These are phyloP conservation scores for Galago senegalensis DNA, from an alignment of 2,797 vertebrate species.

Conservation along the genomic window DNA sequence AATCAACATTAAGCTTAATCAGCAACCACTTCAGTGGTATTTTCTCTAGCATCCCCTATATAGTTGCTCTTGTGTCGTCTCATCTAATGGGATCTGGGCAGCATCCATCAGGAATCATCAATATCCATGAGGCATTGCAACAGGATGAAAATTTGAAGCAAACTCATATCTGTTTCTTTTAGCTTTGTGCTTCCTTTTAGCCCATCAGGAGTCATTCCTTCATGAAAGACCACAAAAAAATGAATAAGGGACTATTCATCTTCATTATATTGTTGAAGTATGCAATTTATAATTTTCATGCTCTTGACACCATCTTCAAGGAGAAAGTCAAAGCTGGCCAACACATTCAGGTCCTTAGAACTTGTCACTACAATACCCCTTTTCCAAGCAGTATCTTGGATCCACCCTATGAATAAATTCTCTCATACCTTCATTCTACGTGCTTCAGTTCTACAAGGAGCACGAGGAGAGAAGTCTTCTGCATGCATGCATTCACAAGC, in stretches of 20 bases:
- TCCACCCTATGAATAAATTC: neutral
- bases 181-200: neutral
- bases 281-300: neutral
- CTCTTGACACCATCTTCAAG: neutral
- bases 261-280: neutral
- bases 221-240: neutral
- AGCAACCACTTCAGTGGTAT: neutral
- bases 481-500: neutral
- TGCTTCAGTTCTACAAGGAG: neutral
- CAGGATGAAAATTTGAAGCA: neutral
- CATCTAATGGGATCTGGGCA: neutral
- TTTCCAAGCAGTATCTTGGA: neutral
- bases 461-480: neutral
- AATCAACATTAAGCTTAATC: neutral
- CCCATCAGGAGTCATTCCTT: neutral
- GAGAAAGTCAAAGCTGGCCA: constrained; percentile 46
- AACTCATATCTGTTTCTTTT: constrained; percentile 16
- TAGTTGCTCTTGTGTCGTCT: neutral
- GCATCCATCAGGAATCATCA: neutral
- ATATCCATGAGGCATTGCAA: neutral
- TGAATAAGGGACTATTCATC: neutral
- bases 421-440: neutral
- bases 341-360: neutral
- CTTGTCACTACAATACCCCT: neutral
- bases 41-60: neutral